These are phyloP conservation scores for Epizoanthus illoricatus DNA, from an alignment of 92 coral and sea anemone genomes.

Conservation along the genomic window DNA sequence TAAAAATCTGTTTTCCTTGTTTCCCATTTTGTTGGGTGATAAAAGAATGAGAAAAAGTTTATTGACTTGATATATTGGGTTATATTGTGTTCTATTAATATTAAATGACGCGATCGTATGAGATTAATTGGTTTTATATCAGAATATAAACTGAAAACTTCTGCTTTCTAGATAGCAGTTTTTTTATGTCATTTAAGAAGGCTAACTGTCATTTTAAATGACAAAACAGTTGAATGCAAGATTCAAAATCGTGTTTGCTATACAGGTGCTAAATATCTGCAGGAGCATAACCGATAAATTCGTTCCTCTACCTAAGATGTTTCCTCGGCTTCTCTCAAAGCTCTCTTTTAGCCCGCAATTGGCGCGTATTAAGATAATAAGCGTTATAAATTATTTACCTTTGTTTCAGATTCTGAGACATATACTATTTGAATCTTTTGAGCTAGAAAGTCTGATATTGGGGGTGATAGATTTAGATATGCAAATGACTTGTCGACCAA, in stretches of 20 bases:
- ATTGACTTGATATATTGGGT: not conserved
- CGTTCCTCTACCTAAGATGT: not conserved
- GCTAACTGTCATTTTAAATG: not conserved
- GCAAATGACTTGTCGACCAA: constrained; percentile 76
- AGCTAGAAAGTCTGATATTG: not conserved
- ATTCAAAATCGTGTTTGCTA: too few relatives aligned
- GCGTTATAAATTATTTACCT: constrained; percentile 52
- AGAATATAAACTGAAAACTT: constrained; percentile 18
- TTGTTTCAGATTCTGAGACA: not conserved
- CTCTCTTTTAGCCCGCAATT: constrained; percentile 39
- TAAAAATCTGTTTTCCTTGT: not conserved
- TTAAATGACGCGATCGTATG: constrained; percentile 12
- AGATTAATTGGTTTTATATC: constrained; percentile 35
- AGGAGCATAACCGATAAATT: not conserved
- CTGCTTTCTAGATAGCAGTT: not conserved
- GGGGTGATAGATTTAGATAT: constrained; percentile 30
- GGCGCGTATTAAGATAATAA: constrained; percentile 45
- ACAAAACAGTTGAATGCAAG: not conserved
- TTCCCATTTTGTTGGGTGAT: not conserved
- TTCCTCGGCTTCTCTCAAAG: not conserved
- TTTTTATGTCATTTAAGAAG: constrained; percentile 9
- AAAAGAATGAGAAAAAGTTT: constrained; percentile 4
- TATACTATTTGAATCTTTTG: constrained; percentile 20
- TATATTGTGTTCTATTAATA: constrained; percentile 11
- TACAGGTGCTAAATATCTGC: not conserved